Evolutionary conservation across 2,888 invertebrate genomes (phyloP).

Genomic region (Mythimna lalbum): DNA sequence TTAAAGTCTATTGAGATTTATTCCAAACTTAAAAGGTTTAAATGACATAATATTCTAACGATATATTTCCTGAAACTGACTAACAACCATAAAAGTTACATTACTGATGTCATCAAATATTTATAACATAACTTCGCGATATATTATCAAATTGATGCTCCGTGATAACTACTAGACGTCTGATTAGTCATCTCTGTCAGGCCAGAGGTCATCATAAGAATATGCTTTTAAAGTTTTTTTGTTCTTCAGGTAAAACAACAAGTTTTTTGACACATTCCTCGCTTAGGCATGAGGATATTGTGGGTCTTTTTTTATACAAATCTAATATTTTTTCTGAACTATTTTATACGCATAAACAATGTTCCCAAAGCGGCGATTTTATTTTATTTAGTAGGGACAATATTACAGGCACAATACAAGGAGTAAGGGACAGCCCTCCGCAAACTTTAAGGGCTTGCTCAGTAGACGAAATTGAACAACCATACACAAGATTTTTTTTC

Average conservation of each 20-base stretch:
- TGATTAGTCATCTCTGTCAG: conserved; percentile 41
- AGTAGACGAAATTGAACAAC: too few species aligned
- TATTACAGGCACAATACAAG: too few species aligned
- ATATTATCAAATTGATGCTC: conserved; percentile 19
- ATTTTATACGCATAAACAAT: too few species aligned
- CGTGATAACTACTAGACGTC: conserved; percentile 31
- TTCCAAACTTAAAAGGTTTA: not conserved
- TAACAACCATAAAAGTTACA: not conserved
- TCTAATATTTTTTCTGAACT: not conserved
- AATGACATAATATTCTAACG: not conserved
- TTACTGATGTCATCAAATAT: conserved; percentile 42
- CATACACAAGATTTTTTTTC: too few species aligned
- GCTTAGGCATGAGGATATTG: not conserved
- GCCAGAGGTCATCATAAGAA: conserved; percentile 27
- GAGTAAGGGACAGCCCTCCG: too few species aligned
- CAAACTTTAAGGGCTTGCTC: too few species aligned
- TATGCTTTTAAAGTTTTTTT: conserved; percentile 26
- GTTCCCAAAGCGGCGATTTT: too few species aligned
- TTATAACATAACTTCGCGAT: conserved; percentile 11
- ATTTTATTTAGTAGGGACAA: too few species aligned
- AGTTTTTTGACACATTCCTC: conserved; percentile 44
- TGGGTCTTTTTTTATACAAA: not conserved
- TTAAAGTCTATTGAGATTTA: not conserved
- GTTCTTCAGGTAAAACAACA: conserved; percentile 38
- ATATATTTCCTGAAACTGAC: not conserved